Percentiles rank a stretch among this genome's conserved stretches.
phyloP scores from a whole-genome alignment of 2,888 invertebrate genomes.

The Melipona beecheii region DNA sequence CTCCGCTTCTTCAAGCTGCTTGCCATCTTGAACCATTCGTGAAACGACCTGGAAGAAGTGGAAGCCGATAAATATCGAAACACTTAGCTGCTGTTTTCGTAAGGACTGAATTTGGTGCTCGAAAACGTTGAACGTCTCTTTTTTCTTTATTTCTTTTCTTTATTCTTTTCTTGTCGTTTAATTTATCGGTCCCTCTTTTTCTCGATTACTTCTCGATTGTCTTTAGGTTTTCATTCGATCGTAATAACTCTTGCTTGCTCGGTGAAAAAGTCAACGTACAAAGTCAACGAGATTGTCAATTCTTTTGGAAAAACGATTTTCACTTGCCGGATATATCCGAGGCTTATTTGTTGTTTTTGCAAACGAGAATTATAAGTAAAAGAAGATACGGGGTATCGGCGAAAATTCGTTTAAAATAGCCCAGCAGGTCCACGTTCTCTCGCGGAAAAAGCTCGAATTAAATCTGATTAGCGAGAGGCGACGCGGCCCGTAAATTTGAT shows the following conservation, averaged over 20 bases:
- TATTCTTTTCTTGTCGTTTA: neutral
- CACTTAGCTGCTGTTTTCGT: slow-evolving; percentile 80
- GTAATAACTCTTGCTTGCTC: neutral
- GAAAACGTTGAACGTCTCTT: slow-evolving; percentile 2
- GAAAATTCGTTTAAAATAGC: slow-evolving; percentile 12
- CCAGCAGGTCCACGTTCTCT: neutral
- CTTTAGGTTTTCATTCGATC: slow-evolving; percentile 18
- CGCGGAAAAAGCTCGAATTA: slow-evolving; percentile 28
- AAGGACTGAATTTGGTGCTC: slow-evolving; percentile 68
- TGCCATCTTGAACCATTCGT: slow-evolving; percentile 62
- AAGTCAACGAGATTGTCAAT: neutral
- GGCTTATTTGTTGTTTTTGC: neutral
- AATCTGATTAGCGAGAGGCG: slow-evolving; percentile 29
- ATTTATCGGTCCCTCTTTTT: slow-evolving; percentile 43
- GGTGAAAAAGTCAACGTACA: neutral
- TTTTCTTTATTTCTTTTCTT: neutral
- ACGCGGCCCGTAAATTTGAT: slow-evolving; percentile 19
- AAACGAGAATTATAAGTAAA: neutral
- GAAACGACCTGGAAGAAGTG: slow-evolving; percentile 70
- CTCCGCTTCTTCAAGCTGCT: slow-evolving; percentile 36
- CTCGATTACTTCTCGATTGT: slow-evolving; percentile 11
- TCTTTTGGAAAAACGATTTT: neutral
- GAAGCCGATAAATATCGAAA: slow-evolving; percentile 82
- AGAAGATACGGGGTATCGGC: neutral
- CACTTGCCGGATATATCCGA: too few species aligned